phyloP scores from a whole-genome alignment of 2,113 vertebrate genomes.

The Orcinus orca region DNA sequence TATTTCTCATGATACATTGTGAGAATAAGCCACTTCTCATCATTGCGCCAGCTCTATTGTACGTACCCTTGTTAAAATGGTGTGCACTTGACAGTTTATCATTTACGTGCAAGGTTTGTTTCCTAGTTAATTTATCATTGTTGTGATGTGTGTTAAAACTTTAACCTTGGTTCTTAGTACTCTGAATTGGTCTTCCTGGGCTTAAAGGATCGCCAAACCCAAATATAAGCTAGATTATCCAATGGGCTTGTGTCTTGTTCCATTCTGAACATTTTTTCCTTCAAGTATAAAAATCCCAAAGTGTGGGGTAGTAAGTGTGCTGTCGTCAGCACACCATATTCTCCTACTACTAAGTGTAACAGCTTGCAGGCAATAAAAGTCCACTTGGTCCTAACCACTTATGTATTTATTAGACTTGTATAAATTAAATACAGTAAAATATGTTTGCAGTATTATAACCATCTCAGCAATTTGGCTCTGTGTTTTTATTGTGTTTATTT shows the following conservation, averaged over 20 bases:
- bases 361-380: constrained; percentile 84
- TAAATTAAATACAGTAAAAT: constrained; percentile 85
- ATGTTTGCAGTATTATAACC: constrained; percentile 84
- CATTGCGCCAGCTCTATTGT: constrained; percentile 41
- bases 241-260: constrained; percentile 66
- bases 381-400: constrained; percentile 82
- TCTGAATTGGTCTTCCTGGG: constrained; percentile 70
- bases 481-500: constrained; percentile 35
- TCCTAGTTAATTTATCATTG: constrained; percentile 75
- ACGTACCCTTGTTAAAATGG: constrained; percentile 65
- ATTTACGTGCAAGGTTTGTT: constrained; percentile 47
- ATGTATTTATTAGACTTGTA: constrained; percentile 86
- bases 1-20: constrained; percentile 66
- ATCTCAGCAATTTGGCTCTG: constrained; percentile 29
- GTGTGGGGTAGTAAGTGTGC: constrained; percentile 76
- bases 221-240: constrained; percentile 64
- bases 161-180: constrained; percentile 76
- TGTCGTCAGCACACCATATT: constrained; percentile 58
- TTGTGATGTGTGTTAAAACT: constrained; percentile 73
- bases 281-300: constrained; percentile 78
- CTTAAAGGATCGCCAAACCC: constrained; percentile 55
- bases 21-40: constrained; percentile 64
- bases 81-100: constrained; percentile 69
- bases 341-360: constrained; percentile 79
- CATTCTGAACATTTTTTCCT: constrained; percentile 69